Evolutionary conservation across 2,888 invertebrate genomes (phyloP), one percentile per base, ranked within the genome.

Genomic region (Amblyteles armatorius): DNA sequence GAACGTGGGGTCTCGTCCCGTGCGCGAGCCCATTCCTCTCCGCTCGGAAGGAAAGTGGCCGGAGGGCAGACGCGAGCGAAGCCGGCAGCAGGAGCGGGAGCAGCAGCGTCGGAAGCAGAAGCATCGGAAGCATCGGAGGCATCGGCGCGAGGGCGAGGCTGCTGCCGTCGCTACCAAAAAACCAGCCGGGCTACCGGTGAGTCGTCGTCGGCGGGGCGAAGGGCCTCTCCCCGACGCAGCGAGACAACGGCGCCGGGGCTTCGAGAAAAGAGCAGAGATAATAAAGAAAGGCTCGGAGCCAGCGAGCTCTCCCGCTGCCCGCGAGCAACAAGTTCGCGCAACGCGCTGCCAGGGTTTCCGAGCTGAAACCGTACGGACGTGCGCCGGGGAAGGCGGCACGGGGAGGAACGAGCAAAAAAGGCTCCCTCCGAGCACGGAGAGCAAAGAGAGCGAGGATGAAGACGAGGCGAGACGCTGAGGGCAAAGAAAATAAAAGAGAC

Each of bases 171-270:
- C 92, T 91, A 93, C 93, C 92, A 93, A 93, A 93, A 93, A 93
- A 93, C 92, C 92, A 90, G 91, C 90, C 91, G 91, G 91, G 93
- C 93, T 93, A 92, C 93, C 91, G 92, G 90, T 77, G 77, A 77
- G 67, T 55, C 67, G 77, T 60, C 57, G 67, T 67, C 40, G 65
- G 67, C 67, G 67, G 55, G 40, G 50, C 77, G 65, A 67, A 77
- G 77, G 77, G 77, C 55, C 77, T 52, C 65, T 22, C 36, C 55
- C 11, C 52, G 67, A 67, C 22, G 22, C 48, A 60, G 29, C 72
- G 77, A 77, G 83, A 77, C 77, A 77, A 77, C 77, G 80, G 84
- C 79, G 76, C 82, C 76, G 76, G 79, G 50, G 50, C 22, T 63
- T 67, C 44, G 57, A 67, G 79, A 79, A 79, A 79, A 78, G 76